These are phyloP conservation scores for Mobula hypostoma DNA, from an alignment of 2,113 vertebrate species.

Conservation along the genomic window DNA sequence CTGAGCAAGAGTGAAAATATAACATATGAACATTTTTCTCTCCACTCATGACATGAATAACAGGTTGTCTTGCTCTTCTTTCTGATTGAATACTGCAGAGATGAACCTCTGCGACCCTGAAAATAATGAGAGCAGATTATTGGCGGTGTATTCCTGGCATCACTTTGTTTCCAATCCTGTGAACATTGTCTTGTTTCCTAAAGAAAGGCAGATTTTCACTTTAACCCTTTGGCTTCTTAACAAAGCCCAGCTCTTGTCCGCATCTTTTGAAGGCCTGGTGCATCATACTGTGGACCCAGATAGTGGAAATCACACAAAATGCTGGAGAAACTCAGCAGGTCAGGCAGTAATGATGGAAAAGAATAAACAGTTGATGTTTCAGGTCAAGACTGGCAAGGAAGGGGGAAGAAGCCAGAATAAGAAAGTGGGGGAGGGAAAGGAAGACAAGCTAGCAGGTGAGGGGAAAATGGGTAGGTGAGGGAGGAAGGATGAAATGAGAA, in stretches of 20 bases:
- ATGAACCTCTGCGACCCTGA: conserved; percentile 4
- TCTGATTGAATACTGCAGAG: conserved; percentile 25
- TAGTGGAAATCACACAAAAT: too few species aligned
- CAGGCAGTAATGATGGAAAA: too few species aligned
- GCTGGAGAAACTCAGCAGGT: too few species aligned
- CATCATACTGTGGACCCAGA: too few species aligned
- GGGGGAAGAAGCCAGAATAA: too few species aligned
- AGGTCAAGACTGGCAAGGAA: too few species aligned
- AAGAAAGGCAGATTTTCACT: conserved; percentile 11
- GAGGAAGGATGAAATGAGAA: too few species aligned
- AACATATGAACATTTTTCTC: not conserved
- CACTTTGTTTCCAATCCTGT: not conserved
- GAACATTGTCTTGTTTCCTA: conserved; percentile 3
- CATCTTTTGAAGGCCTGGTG: too few species aligned
- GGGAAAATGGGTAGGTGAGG: too few species aligned
- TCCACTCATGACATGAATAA: not conserved
- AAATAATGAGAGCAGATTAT: conserved; percentile 25
- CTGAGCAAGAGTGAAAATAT: not conserved
- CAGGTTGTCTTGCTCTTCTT: not conserved
- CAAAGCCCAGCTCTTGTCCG: not conserved
- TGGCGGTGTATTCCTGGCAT: not conserved
- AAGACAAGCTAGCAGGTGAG: too few species aligned
- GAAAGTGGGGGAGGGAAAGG: too few species aligned
- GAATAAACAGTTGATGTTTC: too few species aligned
- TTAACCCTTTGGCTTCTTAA: not conserved